Evolutionary conservation across 2,113 vertebrate species (phyloP).

Genomic region (Chamaetylas fuelleborni): DNA sequence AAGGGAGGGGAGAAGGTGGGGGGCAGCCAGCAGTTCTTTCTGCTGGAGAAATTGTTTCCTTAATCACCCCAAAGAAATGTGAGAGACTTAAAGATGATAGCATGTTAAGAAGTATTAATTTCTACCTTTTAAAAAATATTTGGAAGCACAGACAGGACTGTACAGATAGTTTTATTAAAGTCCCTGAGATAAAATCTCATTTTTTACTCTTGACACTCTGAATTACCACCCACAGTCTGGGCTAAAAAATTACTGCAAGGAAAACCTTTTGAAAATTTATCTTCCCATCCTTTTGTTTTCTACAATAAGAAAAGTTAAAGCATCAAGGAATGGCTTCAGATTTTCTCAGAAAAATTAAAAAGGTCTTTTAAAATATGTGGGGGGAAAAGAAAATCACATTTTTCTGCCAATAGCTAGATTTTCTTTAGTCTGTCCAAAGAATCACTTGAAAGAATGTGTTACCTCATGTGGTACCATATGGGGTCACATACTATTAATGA

Average conservation of each 20-base stretch:
- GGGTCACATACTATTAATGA: background rate
- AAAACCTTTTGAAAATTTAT: background rate
- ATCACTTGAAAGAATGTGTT: background rate
- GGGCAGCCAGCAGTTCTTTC: background rate
- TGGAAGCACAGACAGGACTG: background rate
- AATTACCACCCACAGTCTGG: background rate
- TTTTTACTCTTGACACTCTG: background rate
- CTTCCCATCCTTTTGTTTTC: background rate
- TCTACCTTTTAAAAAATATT: background rate
- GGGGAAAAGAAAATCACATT: accelerated
- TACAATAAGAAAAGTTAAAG: background rate
- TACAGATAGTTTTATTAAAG: background rate
- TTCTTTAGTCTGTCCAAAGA: background rate
- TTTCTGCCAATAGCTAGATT: background rate
- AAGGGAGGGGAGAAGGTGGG: background rate
- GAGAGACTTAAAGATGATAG: background rate
- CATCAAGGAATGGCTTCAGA: background rate
- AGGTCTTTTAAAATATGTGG: background rate
- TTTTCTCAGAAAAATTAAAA: background rate
- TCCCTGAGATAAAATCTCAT: background rate
- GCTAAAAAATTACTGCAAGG: background rate
- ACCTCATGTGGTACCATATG: background rate
- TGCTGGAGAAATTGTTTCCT: background rate
- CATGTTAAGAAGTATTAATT: background rate
- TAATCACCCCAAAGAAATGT: background rate